Conservation (phyloP, 1,140 invertebrate species). For the Battus philenor region DNA sequence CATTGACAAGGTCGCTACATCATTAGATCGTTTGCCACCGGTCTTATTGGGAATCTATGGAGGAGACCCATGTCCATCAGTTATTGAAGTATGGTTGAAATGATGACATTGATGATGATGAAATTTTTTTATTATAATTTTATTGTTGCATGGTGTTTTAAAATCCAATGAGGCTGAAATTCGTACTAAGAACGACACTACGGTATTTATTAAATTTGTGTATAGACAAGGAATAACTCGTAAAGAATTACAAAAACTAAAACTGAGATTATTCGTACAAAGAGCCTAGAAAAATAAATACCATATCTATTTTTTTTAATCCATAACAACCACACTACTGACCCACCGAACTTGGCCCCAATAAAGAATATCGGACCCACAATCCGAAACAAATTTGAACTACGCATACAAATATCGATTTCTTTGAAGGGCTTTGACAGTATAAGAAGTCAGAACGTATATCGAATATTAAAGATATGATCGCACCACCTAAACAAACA, state of each 20-base stretch:
- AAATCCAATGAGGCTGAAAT: no score
- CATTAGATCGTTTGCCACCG: no score
- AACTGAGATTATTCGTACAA: neutral
- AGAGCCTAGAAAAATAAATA: neutral
- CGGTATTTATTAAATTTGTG: neutral
- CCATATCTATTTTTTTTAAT: neutral
- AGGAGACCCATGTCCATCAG: no score
- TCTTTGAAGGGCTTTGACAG: constrained; percentile 2
- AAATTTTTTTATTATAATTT: no score
- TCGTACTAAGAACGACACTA: no score
- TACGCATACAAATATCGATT: constrained; percentile 9
- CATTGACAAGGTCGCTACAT: no score
- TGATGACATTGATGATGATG: no score
- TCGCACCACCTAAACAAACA: neutral
- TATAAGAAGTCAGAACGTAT: neutral
- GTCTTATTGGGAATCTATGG: no score
- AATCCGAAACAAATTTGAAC: neutral
- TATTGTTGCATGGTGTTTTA: no score
- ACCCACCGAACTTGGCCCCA: constrained; percentile 9
- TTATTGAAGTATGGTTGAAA: no score
- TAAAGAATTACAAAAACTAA: neutral
- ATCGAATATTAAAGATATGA: constrained; percentile 4
- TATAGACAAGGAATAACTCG: neutral
- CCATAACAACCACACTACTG: constrained; percentile 6
- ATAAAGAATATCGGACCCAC: no score